A percentile compares a stretch with the other conserved stretches of the same genome.
phyloP scores from a whole-genome alignment of 2,888 invertebrate genomes.

The Hyppa rectilinea region DNA sequence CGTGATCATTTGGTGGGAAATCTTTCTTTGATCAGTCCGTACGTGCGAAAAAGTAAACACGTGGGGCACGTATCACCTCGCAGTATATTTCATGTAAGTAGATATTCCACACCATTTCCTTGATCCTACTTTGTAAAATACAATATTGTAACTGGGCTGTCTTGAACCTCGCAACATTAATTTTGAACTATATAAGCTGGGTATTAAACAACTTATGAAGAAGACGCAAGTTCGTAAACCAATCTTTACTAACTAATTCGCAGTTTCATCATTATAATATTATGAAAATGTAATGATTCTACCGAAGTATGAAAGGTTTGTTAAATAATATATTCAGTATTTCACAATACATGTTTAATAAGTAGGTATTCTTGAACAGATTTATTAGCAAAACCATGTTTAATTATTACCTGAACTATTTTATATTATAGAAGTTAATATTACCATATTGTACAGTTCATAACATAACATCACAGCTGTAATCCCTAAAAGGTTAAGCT shows the following conservation, averaged over 20 bases:
- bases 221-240: slow-evolving; percentile 30
- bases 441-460: too few species aligned
- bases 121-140: slow-evolving; percentile 35
- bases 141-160: slow-evolving; percentile 35
- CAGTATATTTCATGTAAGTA: slow-evolving; percentile 19
- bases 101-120: slow-evolving; percentile 23
- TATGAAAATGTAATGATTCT: neutral
- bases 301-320: neutral
- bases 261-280: slow-evolving; percentile 4
- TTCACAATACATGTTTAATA: neutral
- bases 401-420: neutral
- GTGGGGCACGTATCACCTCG: neutral
- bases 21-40: slow-evolving; percentile 32
- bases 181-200: slow-evolving; percentile 33
- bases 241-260: slow-evolving; percentile 20
- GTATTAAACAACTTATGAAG: slow-evolving; percentile 40
- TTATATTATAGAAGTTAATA: slow-evolving; percentile 9
- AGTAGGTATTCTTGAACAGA: neutral
- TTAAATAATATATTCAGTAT: neutral
- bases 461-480: too few species aligned
- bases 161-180: slow-evolving; percentile 36
- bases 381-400: neutral
- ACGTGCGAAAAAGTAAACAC: slow-evolving; percentile 23
- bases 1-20: slow-evolving; percentile 28
- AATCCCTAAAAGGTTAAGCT: too few species aligned